Base-by-base conservation (phyloP, 2,888 invertebrate species). In the Luperina testacea region DNA sequence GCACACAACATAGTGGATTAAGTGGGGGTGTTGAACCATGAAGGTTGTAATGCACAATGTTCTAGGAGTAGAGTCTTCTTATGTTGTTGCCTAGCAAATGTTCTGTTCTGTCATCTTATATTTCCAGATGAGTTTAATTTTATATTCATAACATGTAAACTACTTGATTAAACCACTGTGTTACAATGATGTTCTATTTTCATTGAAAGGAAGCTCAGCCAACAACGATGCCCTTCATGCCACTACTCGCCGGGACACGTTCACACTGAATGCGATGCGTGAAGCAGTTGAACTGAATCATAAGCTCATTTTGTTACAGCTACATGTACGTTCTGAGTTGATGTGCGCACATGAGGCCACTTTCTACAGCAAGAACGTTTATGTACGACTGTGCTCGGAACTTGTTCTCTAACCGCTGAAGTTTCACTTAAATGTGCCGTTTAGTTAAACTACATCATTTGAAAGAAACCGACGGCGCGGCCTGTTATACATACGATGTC, bases 361-460 rank as follows among this genome's bases (percentile, higher is more conserved):
- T 84, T 84, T 84, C 82, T 67, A 86, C 38, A 63, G 38, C 42
- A 45, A 75, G 68, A 76, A 64, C 69, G 63, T 74, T 45, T 24
- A 67, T n/a, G 65, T 70, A 32, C 63, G 59, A 78, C 64, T 74
- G 48, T 57, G 42, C n/a, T 74, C 27, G 48, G 57, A 72, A 68
- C 86, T 65, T 53, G 86, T 72, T 78, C 73, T 75, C 68, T 57
- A 67, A 65, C 63, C 65, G 11, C 42, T 9, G n/a, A 32, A 86
- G 71, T 84, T 84, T 86, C 87, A 69, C 87, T 77, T 78, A 84
- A 87, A 74, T 20, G 65, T 53, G 20, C 67, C 65, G 57, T 84
- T 84, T 81, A 75, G 63, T 69, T 83, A 83, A 86, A 83, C 65
- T 75, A 83, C 68, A 75, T 83, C 45, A 77, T 83, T 86, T 78